These are phyloP conservation scores for Eupithecia subfuscata DNA, from an alignment of 2,888 invertebrate species.

Conservation along the genomic window DNA sequence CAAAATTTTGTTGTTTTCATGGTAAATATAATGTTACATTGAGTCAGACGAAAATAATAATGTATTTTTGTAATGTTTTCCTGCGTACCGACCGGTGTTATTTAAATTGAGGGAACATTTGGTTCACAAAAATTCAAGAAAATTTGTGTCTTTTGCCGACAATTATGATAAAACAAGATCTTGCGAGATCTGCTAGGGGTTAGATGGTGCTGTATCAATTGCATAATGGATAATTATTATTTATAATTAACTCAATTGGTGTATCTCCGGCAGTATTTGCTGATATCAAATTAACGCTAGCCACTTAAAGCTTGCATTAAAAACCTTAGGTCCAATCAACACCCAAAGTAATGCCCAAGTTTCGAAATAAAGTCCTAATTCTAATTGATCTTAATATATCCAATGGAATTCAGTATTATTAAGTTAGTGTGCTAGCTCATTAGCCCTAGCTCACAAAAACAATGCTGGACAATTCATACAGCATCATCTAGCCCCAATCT, in stretches of 20 bases:
- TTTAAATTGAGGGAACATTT: background rate
- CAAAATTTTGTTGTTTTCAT: conserved; percentile 12
- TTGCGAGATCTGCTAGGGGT: too few species aligned
- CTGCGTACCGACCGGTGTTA: background rate
- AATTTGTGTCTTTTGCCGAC: background rate
- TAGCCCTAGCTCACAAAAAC: too few species aligned
- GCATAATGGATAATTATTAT: background rate
- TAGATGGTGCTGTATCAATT: too few species aligned
- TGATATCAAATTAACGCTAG: background rate
- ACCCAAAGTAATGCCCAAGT: background rate
- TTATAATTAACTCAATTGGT: background rate
- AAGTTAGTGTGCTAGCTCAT: too few species aligned
- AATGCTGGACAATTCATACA: too few species aligned
- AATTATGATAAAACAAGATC: too few species aligned
- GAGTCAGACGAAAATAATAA: background rate
- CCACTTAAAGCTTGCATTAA: background rate
- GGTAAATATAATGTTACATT: background rate
- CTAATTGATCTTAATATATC: too few species aligned
- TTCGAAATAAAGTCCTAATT: too few species aligned
- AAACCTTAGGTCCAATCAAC: background rate
- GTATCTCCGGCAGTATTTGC: background rate
- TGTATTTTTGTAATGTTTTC: background rate
- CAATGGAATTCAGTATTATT: too few species aligned
- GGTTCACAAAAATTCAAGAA: background rate
- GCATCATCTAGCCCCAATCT: too few species aligned